phyloP scores from a whole-genome alignment of 1,140 invertebrate species.

The Melanaphis sacchari region DNA sequence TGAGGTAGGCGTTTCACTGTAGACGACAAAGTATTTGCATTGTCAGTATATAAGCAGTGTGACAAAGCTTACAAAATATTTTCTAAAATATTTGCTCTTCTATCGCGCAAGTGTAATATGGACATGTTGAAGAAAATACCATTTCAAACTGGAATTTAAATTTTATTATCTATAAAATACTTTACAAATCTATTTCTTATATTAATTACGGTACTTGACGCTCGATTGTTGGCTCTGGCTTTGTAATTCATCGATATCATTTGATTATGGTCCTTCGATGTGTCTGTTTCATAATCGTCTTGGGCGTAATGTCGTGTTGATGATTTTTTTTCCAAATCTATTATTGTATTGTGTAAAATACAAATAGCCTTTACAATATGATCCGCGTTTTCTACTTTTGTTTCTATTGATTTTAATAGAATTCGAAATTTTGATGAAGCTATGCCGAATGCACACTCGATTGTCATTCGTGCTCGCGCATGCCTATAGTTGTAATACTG shows the following conservation, averaged over 20 bases:
- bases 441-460: slow-evolving; percentile 65
- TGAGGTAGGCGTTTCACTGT: not conserved
- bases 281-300: slow-evolving; percentile 10
- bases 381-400: too few relatives aligned
- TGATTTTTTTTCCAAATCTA: slow-evolving; percentile 33
- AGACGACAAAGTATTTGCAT: slow-evolving; percentile 1
- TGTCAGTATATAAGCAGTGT: not conserved
- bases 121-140: not conserved
- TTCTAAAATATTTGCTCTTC: slow-evolving; percentile 10
- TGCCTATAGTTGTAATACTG: slow-evolving; percentile 63
- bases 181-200: slow-evolving; percentile 34
- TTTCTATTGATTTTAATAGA: slow-evolving; percentile 61
- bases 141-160: slow-evolving; percentile 21
- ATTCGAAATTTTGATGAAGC: slow-evolving; percentile 64
- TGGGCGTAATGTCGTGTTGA: slow-evolving; percentile 25
- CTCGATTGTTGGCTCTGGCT: slow-evolving; percentile 35
- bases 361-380: too few relatives aligned
- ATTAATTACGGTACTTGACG: slow-evolving; percentile 31
- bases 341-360: too few relatives aligned
- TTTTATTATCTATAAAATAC: slow-evolving; percentile 40
- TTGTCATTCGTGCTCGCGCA: slow-evolving; percentile 61
- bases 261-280: slow-evolving; percentile 37
- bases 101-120: not conserved
- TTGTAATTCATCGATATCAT: slow-evolving; percentile 28
- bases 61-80: not conserved